Evolutionary conservation across 1,140 invertebrate genomes (phyloP).

Genomic region (Drosophila melanogaster): Release_6_plus_ISO1_MT NC_004354.4:3286001-3286500

Average conservation of each 20-base stretch:
- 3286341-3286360: not conserved
- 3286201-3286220: constrained; percentile 3
- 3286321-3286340: not conserved
- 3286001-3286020: constrained; percentile 33
- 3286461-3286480: constrained; percentile 51
- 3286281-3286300: not conserved
- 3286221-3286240: too few relatives aligned
- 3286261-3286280: not conserved
- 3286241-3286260: not conserved
- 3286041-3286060: not conserved
- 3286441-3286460: constrained; percentile 14
- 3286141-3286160: constrained; percentile 50
- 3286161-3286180: constrained; percentile 62
- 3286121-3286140: constrained; percentile 73
- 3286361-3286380: not conserved
- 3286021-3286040: constrained; percentile 1
- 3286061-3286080: not conserved
- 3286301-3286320: not conserved
- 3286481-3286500: constrained; percentile 71
- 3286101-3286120: constrained; percentile 62
- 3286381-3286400: constrained; percentile 12
- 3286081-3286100: constrained; percentile 13
- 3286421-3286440: constrained; percentile 18
- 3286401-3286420: constrained; percentile 27
- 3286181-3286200: constrained; percentile 9